phyloP scores from a whole-genome alignment of 1,140 invertebrate species.

The Magallana ariakensis region DNA sequence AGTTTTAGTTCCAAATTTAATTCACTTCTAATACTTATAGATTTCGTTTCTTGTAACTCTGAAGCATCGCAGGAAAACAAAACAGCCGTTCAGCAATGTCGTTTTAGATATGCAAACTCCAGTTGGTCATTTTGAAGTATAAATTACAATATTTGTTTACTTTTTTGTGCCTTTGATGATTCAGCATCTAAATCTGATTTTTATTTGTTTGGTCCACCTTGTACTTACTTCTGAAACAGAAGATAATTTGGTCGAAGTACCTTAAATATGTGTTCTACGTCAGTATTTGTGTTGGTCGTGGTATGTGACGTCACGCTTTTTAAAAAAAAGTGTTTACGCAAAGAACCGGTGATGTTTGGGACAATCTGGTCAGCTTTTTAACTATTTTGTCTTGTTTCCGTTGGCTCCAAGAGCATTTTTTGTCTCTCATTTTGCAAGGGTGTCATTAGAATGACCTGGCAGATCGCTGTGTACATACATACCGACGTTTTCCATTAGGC shows the following conservation, averaged over 20 bases:
- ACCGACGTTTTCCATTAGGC: background rate
- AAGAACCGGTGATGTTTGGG: slow-evolving; percentile 37
- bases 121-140: slow-evolving; percentile 5
- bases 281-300: slow-evolving; percentile 33
- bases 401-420: slow-evolving; percentile 31
- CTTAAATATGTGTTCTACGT: slow-evolving; percentile 34
- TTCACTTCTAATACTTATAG: background rate
- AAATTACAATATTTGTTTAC: background rate
- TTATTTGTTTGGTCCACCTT: slow-evolving; percentile 21
- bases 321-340: background rate
- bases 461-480: background rate
- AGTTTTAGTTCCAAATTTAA: no score
- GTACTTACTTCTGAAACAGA: slow-evolving; percentile 21
- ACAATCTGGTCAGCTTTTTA: slow-evolving; percentile 35
- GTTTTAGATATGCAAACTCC: background rate
- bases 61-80: background rate
- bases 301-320: slow-evolving; percentile 19
- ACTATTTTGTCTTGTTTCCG: slow-evolving; percentile 31
- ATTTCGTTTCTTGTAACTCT: background rate
- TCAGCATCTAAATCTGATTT: slow-evolving; percentile 37
- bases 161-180: slow-evolving; percentile 40
- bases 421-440: background rate
- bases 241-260: slow-evolving; percentile 13
- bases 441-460: background rate
- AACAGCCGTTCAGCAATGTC: slow-evolving; percentile 11